Evolutionary conservation across 2,888 invertebrate species (phyloP).

Genomic region (Mesorhabditis belari): DNA sequence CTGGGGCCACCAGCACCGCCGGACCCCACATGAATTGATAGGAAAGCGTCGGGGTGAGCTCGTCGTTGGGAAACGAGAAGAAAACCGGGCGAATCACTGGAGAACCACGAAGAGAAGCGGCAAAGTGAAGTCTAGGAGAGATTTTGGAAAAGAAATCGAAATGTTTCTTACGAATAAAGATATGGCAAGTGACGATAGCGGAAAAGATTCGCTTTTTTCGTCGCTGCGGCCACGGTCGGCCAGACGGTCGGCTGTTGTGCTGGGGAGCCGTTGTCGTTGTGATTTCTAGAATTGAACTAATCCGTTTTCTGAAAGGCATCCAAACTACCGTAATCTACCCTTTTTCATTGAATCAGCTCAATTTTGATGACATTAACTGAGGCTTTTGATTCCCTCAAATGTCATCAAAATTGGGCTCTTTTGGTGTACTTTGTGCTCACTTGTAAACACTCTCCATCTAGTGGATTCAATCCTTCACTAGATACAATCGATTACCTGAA

Average conservation of each 20-base stretch:
- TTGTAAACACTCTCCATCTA: too few relatives aligned
- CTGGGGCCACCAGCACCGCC: conserved; percentile 29
- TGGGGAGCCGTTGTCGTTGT: conserved; percentile 35
- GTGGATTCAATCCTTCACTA: not conserved
- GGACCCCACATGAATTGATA: conserved; percentile 50
- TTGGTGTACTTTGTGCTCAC: too few relatives aligned
- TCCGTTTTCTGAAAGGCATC: conserved; percentile 57
- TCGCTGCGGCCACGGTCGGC: conserved; percentile 45
- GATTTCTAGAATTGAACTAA: conserved; percentile 59
- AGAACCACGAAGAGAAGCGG: not conserved
- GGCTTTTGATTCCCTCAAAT: not conserved
- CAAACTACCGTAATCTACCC: not conserved
- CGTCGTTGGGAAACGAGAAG: conserved; percentile 20
- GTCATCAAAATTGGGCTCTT: not conserved
- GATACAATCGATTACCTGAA: conserved; percentile 21
- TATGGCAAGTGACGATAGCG: conserved; percentile 49
- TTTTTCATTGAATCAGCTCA: not conserved
- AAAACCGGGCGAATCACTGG: not conserved
- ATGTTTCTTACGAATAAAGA: conserved; percentile 39
- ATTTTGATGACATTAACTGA: not conserved
- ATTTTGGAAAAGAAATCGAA: too few relatives aligned
- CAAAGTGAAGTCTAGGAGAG: not conserved
- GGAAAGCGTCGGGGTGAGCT: conserved; percentile 25
- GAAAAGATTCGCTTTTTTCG: conserved; percentile 43
- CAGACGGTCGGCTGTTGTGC: conserved; percentile 49